A percentile compares a stretch with the other conserved stretches of the same genome.
Evolutionary conservation across 23 tunicate genomes (phyloP).

Genomic region (Trididemnum clinides): DNA sequence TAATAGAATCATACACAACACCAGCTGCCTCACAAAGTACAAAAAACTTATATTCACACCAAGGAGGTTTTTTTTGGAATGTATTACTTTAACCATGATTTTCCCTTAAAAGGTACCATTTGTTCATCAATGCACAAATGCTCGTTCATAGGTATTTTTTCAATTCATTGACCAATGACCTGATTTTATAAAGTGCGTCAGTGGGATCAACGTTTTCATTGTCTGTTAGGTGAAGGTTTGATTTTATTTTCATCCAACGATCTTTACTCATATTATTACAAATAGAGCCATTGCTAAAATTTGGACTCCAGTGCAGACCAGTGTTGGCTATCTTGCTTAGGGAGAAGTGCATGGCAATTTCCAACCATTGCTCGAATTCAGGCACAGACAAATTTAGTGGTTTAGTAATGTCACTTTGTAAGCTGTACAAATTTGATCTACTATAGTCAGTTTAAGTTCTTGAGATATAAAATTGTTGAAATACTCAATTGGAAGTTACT

Average conservation of each 20-base stretch:
- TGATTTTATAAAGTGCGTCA: background rate
- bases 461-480: no score
- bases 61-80: constrained; percentile 2
- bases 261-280: background rate
- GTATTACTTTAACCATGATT: background rate
- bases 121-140: constrained; percentile 21
- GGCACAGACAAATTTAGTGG: background rate
- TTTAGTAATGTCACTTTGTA: background rate
- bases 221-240: constrained; percentile 2
- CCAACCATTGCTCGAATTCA: constrained; percentile 12
- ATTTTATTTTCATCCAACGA: constrained; percentile 5
- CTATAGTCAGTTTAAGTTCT: no score
- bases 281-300: background rate
- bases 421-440: background rate
- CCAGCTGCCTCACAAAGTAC: background rate
- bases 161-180: constrained; percentile 2
- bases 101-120: constrained; percentile 25
- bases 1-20: background rate
- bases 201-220: background rate
- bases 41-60: constrained; percentile 18
- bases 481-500: no score
- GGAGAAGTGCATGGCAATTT: constrained; percentile 13
- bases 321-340: constrained; percentile 12
- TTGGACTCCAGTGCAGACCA: background rate
- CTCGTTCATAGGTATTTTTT: background rate